A percentile compares a stretch with the other conserved stretches of the same genome.
These are phyloP conservation scores for Clitarchus hookeri DNA, from an alignment of 2,888 invertebrate genomes.

Conservation along the genomic window DNA sequence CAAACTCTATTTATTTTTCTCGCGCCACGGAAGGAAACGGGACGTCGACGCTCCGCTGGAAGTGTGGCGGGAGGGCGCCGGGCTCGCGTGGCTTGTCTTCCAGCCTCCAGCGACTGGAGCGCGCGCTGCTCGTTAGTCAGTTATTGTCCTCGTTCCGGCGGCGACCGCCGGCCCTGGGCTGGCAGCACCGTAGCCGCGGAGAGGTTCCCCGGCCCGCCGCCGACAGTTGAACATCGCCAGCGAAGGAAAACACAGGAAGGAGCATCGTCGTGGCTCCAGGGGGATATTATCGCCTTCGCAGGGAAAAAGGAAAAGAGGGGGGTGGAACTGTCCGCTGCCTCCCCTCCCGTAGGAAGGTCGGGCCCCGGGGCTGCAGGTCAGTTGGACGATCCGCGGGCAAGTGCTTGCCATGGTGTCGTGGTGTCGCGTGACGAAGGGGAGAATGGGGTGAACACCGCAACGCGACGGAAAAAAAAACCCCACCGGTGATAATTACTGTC, in stretches of 20 bases:
- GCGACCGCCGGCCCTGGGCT: background rate
- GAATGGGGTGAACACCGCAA: too few relatives aligned
- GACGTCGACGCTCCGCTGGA: background rate
- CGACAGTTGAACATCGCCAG: conserved; percentile 17
- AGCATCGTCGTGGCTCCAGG: background rate
- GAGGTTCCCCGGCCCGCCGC: background rate
- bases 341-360: too few relatives aligned
- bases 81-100: too few relatives aligned
- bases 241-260: background rate
- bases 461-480: too few relatives aligned
- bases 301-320: too few relatives aligned
- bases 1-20: too few relatives aligned
- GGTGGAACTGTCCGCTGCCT: too few relatives aligned
- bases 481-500: too few relatives aligned
- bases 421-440: too few relatives aligned
- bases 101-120: background rate
- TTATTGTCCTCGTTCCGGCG: background rate
- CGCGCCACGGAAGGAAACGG: too few relatives aligned
- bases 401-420: too few relatives aligned
- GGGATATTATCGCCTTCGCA: too few relatives aligned
- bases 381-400: background rate
- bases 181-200: background rate
- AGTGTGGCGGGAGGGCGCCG: background rate
- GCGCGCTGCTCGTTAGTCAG: background rate
- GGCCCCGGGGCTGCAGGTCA: background rate